phyloP scores from a whole-genome alignment of 2,797 vertebrate species.

The Molossus alvarezi region DNA sequence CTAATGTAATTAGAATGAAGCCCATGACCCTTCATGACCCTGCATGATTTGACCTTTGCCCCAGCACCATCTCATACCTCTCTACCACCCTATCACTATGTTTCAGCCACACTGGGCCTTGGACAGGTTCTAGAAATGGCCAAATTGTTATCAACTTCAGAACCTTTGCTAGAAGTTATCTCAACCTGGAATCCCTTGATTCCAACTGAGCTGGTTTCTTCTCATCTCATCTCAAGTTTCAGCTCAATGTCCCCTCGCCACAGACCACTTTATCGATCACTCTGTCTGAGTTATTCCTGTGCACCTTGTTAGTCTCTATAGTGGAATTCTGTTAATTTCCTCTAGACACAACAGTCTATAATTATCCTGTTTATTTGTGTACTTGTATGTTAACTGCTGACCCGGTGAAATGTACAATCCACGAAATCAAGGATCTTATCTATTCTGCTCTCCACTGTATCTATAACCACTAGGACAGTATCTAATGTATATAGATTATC shows the following conservation, averaged over 20 bases:
- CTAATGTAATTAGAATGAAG: not conserved
- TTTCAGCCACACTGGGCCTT: not conserved
- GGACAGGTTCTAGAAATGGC: not conserved
- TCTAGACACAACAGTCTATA: not conserved
- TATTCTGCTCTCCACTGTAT: not conserved
- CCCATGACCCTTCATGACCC: not conserved
- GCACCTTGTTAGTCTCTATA: not conserved
- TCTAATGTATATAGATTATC: conserved; percentile 49
- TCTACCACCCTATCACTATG: not conserved
- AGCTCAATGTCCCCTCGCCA: not conserved
- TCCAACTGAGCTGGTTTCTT: not conserved
- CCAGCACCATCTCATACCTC: not conserved
- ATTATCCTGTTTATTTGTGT: not conserved
- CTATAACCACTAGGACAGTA: not conserved
- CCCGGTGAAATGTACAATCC: not conserved
- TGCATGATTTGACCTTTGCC: not conserved
- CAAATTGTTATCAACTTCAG: not conserved
- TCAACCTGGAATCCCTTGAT: not conserved
- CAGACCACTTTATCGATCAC: not conserved
- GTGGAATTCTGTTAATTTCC: not conserved
- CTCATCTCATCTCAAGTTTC: not conserved
- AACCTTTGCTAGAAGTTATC: not conserved
- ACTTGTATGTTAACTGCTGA: not conserved
- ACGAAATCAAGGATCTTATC: not conserved
- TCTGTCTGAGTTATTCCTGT: not conserved